Evolutionary conservation across 2,797 vertebrate species (phyloP).

Genomic region (Galagoides demidoff): DNA sequence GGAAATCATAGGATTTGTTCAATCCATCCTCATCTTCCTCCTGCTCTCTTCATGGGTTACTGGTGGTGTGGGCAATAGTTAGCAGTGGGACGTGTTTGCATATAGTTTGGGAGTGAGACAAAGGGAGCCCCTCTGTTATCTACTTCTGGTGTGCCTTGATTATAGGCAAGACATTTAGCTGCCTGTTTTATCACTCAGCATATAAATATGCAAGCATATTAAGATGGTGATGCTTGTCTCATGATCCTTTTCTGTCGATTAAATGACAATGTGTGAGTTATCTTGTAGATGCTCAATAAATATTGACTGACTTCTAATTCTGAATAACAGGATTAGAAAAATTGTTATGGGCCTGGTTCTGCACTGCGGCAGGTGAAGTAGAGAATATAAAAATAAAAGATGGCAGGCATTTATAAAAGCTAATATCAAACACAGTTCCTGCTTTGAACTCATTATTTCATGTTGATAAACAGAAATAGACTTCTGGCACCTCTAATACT

Average conservation of each 20-base stretch:
- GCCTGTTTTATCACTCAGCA: background rate
- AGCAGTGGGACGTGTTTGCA: background rate
- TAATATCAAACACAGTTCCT: background rate
- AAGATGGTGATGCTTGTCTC: background rate
- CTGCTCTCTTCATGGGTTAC: background rate
- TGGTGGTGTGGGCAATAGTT: background rate
- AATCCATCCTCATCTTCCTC: background rate
- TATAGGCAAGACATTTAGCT: background rate
- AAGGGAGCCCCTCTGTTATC: background rate
- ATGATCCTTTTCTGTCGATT: background rate
- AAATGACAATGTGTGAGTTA: background rate
- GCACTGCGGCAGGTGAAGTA: background rate
- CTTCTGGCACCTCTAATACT: background rate
- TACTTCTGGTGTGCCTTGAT: background rate
- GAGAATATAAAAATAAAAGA: slow-evolving; percentile 13
- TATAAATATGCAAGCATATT: background rate
- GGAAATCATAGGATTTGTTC: background rate
- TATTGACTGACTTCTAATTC: background rate
- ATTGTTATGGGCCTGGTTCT: background rate
- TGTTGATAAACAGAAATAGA: background rate
- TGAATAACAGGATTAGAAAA: background rate
- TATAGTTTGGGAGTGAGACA: background rate
- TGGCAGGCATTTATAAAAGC: background rate
- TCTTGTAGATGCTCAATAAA: background rate
- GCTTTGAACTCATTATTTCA: background rate